Conservation (phyloP, 1,140 invertebrate species). For the Aricia agestis region DNA sequence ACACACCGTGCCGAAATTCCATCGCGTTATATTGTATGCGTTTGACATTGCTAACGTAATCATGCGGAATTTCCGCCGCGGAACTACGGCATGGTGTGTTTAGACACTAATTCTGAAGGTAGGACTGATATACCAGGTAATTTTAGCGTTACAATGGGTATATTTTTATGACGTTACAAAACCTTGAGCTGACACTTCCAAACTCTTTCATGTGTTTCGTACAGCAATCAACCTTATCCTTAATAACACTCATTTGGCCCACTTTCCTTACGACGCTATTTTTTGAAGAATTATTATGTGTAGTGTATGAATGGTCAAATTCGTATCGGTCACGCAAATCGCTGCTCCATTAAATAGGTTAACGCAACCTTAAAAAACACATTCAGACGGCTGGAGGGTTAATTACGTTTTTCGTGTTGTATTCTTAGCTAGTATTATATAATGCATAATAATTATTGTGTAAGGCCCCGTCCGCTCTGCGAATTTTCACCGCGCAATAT, state of each 20-base stretch:
- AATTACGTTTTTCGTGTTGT: not conserved
- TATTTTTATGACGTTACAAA: not conserved
- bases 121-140: not conserved
- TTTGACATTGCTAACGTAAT: too few species aligned
- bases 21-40: too few species aligned
- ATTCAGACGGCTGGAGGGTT: not conserved
- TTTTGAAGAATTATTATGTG: slow-evolving; percentile 34
- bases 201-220: not conserved
- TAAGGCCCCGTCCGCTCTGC: too few species aligned
- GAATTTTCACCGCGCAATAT: too few species aligned
- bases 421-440: not conserved
- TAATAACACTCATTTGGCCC: slow-evolving; percentile 23
- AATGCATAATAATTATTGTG: not conserved
- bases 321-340: slow-evolving; percentile 49
- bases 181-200: not conserved
- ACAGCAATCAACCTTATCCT: slow-evolving; percentile 10
- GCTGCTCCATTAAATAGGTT: slow-evolving; percentile 42
- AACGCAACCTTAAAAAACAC: slow-evolving; percentile 20
- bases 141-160: not conserved
- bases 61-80: too few species aligned
- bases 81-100: too few species aligned
- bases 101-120: too few species aligned
- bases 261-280: slow-evolving; percentile 30
- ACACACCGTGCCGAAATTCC: too few species aligned
- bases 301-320: slow-evolving; percentile 32